Conservation (phyloP, 1,140 invertebrate species). For the Brachionus asplanchnoidis region DNA sequence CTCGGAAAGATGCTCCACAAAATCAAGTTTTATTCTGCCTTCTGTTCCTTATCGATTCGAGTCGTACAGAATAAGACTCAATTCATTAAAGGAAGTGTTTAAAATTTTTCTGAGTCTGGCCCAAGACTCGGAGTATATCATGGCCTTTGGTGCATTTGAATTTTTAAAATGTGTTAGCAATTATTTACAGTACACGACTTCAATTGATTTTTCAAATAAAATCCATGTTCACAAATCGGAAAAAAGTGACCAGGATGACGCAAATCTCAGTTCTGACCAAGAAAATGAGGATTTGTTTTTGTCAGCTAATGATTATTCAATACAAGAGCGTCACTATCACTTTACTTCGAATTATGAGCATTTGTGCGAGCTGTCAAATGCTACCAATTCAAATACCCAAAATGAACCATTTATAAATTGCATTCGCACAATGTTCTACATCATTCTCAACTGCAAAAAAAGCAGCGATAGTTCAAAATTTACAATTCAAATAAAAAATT, state of each 20-base stretch:
- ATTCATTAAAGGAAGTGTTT: not conserved
- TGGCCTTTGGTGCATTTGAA: not conserved
- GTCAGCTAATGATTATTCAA: slow-evolving; percentile 1
- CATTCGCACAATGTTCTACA: not conserved
- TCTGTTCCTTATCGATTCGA: not conserved
- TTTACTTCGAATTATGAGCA: slow-evolving; percentile 20
- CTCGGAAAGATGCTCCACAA: not conserved
- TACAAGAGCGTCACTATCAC: slow-evolving; percentile 28
- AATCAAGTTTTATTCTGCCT: not conserved
- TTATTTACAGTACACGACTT: not conserved
- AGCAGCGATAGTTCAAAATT: not conserved
- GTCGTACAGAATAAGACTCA: not conserved
- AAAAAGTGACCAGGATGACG: not conserved
- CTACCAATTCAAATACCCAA: not conserved
- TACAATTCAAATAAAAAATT: slow-evolving; percentile 8
- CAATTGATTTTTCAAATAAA: not conserved
- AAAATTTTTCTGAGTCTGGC: not conserved
- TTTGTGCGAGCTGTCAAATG: not conserved
- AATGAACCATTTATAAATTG: not conserved
- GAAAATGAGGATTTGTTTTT: slow-evolving; percentile 19
- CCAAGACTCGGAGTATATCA: not conserved
- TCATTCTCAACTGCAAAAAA: not conserved
- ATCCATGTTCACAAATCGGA: not conserved
- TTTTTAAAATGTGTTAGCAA: slow-evolving; percentile 27
- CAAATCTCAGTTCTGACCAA: not conserved